These are phyloP conservation scores for Rhynchophorus ferrugineus DNA, from an alignment of 1,140 invertebrate genomes.

Conservation along the genomic window DNA sequence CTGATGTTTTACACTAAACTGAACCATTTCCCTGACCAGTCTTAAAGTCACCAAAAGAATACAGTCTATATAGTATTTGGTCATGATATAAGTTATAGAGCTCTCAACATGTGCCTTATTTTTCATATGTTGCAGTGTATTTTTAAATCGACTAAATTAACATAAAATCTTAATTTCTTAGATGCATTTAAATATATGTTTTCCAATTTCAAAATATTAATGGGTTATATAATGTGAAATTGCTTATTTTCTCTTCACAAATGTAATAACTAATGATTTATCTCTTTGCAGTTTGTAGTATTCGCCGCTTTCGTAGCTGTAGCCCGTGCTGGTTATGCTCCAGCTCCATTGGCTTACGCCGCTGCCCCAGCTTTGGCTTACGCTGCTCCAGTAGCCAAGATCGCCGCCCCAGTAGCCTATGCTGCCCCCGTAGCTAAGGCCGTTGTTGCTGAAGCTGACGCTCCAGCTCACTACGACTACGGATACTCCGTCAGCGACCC, in stretches of 20 bases:
- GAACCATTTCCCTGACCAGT: no score
- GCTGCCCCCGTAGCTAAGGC: slow-evolving; percentile 44
- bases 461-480: slow-evolving; percentile 47
- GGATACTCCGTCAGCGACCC: slow-evolving; percentile 51
- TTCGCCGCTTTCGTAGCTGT: slow-evolving; percentile 33
- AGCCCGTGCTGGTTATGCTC: slow-evolving; percentile 8
- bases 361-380: slow-evolving; percentile 3
- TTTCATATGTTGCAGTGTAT: no score
- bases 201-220: background rate
- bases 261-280: no score
- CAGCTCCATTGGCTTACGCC: slow-evolving; percentile 4
- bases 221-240: no score
- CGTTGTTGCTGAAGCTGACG: slow-evolving; percentile 43
- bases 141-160: background rate
- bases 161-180: background rate
- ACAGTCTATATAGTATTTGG: no score
- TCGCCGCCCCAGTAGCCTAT: slow-evolving; percentile 33
- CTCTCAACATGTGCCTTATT: no score
- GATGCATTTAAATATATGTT: background rate
- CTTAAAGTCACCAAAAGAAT: no score
- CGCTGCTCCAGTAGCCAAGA: slow-evolving; percentile 1
- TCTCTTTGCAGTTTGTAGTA: slow-evolving; percentile 33
- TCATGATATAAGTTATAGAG: no score
- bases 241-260: no score
- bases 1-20: no score